These are phyloP conservation scores for Oncorhynchus gorbuscha DNA, from an alignment of 2,113 vertebrate genomes.

Conservation along the genomic window DNA sequence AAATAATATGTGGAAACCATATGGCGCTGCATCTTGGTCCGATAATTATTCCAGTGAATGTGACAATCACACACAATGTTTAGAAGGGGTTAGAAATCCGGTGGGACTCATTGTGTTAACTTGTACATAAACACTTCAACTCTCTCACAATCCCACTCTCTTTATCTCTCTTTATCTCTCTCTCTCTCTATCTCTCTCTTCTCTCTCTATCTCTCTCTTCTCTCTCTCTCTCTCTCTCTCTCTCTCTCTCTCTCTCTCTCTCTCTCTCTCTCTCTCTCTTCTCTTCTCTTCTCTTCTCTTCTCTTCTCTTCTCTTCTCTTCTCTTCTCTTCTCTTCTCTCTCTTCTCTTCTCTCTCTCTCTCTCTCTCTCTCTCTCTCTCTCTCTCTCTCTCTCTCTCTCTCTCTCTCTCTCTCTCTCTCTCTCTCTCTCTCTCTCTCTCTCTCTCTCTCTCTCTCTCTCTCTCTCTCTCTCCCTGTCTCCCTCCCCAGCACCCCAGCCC, in stretches of 20 bases:
- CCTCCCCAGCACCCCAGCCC: slow-evolving; percentile 83
- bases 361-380: slow-evolving; percentile 9
- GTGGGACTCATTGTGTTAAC: too few relatives aligned
- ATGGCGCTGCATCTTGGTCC: too few relatives aligned
- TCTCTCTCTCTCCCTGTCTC: not conserved
- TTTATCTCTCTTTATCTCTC: not conserved
- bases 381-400: not conserved
- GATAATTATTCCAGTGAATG: too few relatives aligned
- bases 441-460: not conserved
- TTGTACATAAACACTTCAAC: not conserved
- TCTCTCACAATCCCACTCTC: not conserved
- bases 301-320: too few relatives aligned
- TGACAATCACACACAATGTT: too few relatives aligned
- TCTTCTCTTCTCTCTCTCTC: not conserved
- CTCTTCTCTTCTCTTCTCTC: too few relatives aligned
- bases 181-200: not conserved
- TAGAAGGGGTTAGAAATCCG: too few relatives aligned
- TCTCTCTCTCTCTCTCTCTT: too few relatives aligned
- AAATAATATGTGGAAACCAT: too few relatives aligned
- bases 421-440: too few relatives aligned
- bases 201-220: not conserved
- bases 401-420: not conserved
- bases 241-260: not conserved
- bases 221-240: not conserved
- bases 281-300: too few relatives aligned